Evolutionary conservation across 1,140 invertebrate species (phyloP), one percentile per base, ranked within the genome.

Genomic region (Neotoxoptera formosana): DNA sequence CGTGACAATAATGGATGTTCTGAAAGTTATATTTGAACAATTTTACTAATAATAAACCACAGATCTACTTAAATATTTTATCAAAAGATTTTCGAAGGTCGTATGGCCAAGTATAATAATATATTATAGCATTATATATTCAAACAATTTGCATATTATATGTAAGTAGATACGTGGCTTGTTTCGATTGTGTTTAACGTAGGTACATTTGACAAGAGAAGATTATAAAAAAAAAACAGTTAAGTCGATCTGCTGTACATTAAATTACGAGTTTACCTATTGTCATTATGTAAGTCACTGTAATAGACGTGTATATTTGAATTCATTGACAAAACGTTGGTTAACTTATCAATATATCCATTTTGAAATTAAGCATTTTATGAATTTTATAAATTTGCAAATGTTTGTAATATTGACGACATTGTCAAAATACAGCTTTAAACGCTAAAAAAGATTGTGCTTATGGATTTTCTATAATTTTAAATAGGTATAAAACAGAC

Each of bases 41-140:
- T n/a, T 76, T 76, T n/a, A 30, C 30, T 76, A 76, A 76, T 76
- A 76, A n/a, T 76, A 76, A 76, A n/a, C n/a, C n/a, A 76, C 60
- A 1, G 6, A n/a, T 76, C 60, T 67, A 67, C 30, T 41, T 11
- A 0, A 17, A 14, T 17, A 51, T 2, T 67, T 67, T 76, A 76
- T 76, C 11, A n/a, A 76, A n/a, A n/a, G 14, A 76, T 76, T 17
- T 76, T 76, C n/a, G 60, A 76, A 76, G 30, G 60, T 34, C 30
- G 4, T 76, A 67, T n/a, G 4, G 30, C 4, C 9, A 67, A 67
- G 11, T 7, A 53, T 23, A 53, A 6, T 53, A 53, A 6, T 53
- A 53, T 67, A 76, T n/a, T 67, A 76, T n/a, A 76, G 8, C 60
- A n/a, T 76, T n/a, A 76, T 6, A 76, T 76, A 76, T 76, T 76